phyloP scores from a whole-genome alignment of 2,888 invertebrate genomes.

The Piscicola geometra region DNA sequence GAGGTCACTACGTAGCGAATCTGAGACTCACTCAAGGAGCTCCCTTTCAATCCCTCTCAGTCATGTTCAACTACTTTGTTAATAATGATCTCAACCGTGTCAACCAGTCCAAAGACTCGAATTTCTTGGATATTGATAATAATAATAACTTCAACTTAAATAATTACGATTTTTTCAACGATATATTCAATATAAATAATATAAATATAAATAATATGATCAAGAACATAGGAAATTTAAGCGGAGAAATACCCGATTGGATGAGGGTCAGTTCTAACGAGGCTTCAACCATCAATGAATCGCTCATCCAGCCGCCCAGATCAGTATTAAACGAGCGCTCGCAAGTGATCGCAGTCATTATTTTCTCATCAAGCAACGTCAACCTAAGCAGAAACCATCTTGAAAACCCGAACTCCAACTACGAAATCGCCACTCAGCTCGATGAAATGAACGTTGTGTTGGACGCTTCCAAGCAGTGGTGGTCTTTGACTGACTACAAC shows the following conservation, averaged over 20 bases:
- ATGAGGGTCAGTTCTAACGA: not conserved
- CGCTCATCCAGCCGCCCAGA: constrained; percentile 48
- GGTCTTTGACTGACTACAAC: constrained; percentile 61
- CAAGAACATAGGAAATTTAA: not conserved
- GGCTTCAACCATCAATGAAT: not conserved
- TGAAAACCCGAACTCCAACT: constrained; percentile 80
- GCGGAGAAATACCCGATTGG: not conserved
- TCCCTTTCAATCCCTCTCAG: constrained; percentile 68
- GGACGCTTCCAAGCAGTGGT: constrained; percentile 91
- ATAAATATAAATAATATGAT: not conserved
- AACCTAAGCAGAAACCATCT: constrained; percentile 83
- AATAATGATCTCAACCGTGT: constrained; percentile 88
- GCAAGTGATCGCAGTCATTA: constrained; percentile 84
- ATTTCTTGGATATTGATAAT: not conserved
- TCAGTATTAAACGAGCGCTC: constrained; percentile 73
- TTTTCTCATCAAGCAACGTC: constrained; percentile 84
- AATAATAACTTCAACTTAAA: not conserved
- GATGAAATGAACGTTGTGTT: constrained; percentile 68
- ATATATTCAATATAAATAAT: constrained; percentile 11
- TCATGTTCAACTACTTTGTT: constrained; percentile 78
- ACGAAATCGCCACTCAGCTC: constrained; percentile 91
- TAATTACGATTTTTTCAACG: constrained; percentile 10
- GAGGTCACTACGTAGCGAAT: constrained; percentile 79
- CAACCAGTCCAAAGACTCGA: constrained; percentile 75
- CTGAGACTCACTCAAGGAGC: constrained; percentile 83